Base-by-base conservation (phyloP, 2,888 invertebrate genomes). In the Heliconius hortense region DNA sequence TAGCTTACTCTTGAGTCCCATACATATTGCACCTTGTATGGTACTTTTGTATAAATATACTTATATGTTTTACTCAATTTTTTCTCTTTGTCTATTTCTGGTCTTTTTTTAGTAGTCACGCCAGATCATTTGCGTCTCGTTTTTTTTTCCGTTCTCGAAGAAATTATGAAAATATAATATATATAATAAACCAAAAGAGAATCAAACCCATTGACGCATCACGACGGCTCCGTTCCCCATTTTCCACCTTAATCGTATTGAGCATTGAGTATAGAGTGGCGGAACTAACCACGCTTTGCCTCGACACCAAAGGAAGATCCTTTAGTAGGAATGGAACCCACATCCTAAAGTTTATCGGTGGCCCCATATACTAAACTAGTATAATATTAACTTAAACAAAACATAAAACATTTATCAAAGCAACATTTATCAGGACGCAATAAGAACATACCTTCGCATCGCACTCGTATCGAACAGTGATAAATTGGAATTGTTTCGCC, bases 401-500 rank as follows among this genome's bases (percentile, higher is more conserved):
- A 43, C 24, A 48, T 48, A 53, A 48, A 62, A 28, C 48, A 28
- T 48, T 43, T n/a, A 31, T n/a, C 28, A 53, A 28, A 68, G 28
- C 48, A 31, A 21, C 68, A 69, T 53, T 28, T 62, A 24, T 63
- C 56, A 72, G 56, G 72, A 26, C 59, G 63, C 70, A 81, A 77
- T 74, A 64, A 78, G 80, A 81, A 70, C 72, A 78, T 73, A 78
- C 82, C 82, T 75, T 77, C 80, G 81, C 82, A 81, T 81, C 80
- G 80, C 82, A 83, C 81, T 82, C 81, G 82, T 84, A 86, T 85
- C 85, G 84, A 85, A 82, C 84, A 82, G 81, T 86, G 85, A 87
- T 86, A 87, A 86, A 87, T 88, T 86, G 86, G 84, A 85, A 87
- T 87, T 85, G 87, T 87, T 87, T 85, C 81, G 81, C 82, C 80